Base-by-base conservation (phyloP, 2,888 invertebrate species). In the Pomacea canaliculata region DNA sequence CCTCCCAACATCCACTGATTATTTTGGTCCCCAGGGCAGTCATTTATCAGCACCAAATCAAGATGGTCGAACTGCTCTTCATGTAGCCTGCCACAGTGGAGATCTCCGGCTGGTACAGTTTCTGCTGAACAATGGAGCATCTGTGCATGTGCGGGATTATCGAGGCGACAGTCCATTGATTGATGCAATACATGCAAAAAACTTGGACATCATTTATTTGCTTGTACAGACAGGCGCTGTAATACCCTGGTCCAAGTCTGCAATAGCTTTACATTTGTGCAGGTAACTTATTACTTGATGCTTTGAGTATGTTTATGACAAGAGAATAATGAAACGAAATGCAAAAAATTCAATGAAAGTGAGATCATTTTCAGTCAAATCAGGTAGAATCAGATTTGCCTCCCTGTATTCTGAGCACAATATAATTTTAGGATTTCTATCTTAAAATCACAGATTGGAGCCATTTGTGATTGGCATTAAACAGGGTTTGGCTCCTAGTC, bases 51-150 rank as follows among this genome's bases (percentile, higher is more conserved):
- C 93, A 0, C 92, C 92, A 7, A 95, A 96, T 89, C 94, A 94
- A 46, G 96, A 96, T 89, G 93, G 93, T 51, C 93, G 95, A 78
- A 96, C 96, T 0, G 94, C 96, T 0, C 92, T 97, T 0, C 97
- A 97, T 86, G 93, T 96, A 76, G 96, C 97, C 0, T 94, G 95
- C 60, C 92, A 94, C 71, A 93, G 94, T 81, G 96, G 96, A 0
- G 93, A 95, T 78, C 82, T 93, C 0, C 88, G 92, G 0, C 92
- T 95, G 1, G 95, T 96, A 0, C 93, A 94, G 81, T 94, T 94
- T 89, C 92, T 97, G 56, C 92, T 97, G 49, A 92, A 93, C 73
- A 93, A 94, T 85, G 97, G 97, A 0, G 96, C 96, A 0, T 95
- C 94, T 72, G 95, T 97, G 7, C 96, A 97, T 87, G 92, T 93